A percentile compares a stretch with the other conserved stretches of the same genome.
phyloP scores from a whole-genome alignment of 2,797 vertebrate genomes.

The Trematocara caparti region DNA sequence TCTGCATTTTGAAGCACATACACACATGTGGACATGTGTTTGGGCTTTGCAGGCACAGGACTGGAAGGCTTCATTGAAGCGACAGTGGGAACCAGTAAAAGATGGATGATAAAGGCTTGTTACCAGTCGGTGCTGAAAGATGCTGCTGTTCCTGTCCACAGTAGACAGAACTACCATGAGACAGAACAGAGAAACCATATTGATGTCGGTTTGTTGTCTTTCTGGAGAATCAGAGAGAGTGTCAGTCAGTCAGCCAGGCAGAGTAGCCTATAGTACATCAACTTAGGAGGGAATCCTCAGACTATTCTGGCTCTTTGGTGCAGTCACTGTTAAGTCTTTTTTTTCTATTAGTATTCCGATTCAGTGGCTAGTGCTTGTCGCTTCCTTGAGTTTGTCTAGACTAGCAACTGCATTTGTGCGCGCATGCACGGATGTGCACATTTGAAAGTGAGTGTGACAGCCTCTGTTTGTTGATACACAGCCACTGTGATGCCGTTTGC shows the following conservation, averaged over 20 bases:
- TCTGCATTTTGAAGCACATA: neutral
- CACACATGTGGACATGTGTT: neutral
- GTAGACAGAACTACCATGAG: slow-evolving; percentile 62
- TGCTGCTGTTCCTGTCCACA: slow-evolving; percentile 53
- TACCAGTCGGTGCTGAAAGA: slow-evolving; percentile 46
- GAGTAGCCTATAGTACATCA: slow-evolving; percentile 69
- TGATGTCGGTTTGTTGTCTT: slow-evolving; percentile 69
- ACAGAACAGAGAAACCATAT: slow-evolving; percentile 55
- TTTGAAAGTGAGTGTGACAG: slow-evolving; percentile 63
- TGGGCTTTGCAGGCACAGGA: slow-evolving; percentile 10
- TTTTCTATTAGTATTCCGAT: slow-evolving; percentile 69
- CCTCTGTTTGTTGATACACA: slow-evolving; percentile 54
- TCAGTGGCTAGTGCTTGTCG: slow-evolving; percentile 71
- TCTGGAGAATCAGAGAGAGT: slow-evolving; percentile 68
- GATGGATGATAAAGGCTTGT: slow-evolving; percentile 48
- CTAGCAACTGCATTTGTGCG: slow-evolving; percentile 44
- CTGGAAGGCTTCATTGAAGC: slow-evolving; percentile 15
- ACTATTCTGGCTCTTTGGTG: slow-evolving; percentile 61
- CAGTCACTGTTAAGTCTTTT: slow-evolving; percentile 45
- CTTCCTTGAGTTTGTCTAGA: slow-evolving; percentile 59
- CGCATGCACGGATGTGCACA: slow-evolving; percentile 11
- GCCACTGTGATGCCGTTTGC: slow-evolving; percentile 50
- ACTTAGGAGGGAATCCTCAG: slow-evolving; percentile 51
- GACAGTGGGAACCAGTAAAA: slow-evolving; percentile 45
- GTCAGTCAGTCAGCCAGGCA: slow-evolving; percentile 70